Evolutionary conservation across 2,113 vertebrate genomes (phyloP).

Genomic region (Gopherus evgoodei): DNA sequence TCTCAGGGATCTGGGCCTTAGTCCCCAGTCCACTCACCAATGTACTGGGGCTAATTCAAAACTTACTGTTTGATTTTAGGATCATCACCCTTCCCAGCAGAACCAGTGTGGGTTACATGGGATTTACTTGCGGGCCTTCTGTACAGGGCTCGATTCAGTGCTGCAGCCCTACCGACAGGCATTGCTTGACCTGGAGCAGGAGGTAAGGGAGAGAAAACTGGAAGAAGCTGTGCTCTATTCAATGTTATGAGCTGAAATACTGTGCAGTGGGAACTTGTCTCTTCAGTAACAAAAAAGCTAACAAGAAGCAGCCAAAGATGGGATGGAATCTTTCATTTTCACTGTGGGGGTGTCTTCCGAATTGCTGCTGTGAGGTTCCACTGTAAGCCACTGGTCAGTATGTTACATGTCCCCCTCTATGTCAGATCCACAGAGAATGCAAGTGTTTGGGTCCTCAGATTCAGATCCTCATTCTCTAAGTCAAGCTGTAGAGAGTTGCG

Average conservation of each 20-base stretch:
- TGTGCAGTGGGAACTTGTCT: background rate
- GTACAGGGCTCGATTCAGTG: slow-evolving; percentile 94
- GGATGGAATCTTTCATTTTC: background rate
- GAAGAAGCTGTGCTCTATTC: background rate
- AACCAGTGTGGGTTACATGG: slow-evolving; percentile 90
- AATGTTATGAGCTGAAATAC: background rate
- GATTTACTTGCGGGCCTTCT: slow-evolving; percentile 95
- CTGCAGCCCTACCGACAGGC: slow-evolving; percentile 96
- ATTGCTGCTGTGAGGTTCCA: background rate
- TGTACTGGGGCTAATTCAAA: background rate
- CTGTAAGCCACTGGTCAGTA: background rate
- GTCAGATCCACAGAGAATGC: background rate
- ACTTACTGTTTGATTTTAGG: slow-evolving; percentile 78
- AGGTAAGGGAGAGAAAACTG: slow-evolving; percentile 81
- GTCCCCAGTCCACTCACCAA: background rate
- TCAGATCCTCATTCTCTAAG: background rate
- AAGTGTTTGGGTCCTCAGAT: background rate
- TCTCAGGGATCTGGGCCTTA: fast-evolving
- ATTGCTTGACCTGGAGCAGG: slow-evolving; percentile 94
- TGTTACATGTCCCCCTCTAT: background rate
- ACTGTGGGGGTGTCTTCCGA: background rate
- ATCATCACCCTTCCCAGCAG: slow-evolving; percentile 88
- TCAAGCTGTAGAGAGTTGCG: background rate
- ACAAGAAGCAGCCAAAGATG: background rate
- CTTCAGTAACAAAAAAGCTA: background rate